A percentile compares a stretch with the other conserved stretches of the same genome.
These are phyloP conservation scores for Scaptomyza hsui DNA, from an alignment of 1,140 invertebrate genomes.

Conservation along the genomic window DNA sequence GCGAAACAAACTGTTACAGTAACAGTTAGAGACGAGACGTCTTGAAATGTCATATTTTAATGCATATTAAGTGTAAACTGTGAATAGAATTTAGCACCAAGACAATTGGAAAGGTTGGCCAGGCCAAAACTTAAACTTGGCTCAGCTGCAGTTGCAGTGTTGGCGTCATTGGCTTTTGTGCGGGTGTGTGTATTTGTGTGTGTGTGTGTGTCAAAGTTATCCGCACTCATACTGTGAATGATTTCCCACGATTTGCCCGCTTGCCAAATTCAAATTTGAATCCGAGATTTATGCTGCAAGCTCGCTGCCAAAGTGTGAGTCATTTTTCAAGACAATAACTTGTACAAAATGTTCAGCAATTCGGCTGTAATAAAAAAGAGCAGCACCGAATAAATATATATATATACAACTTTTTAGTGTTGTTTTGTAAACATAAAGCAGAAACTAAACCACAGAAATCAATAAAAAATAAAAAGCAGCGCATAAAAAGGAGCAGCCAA, in stretches of 20 bases:
- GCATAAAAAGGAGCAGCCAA: slow-evolving; percentile 60
- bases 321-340: slow-evolving; percentile 78
- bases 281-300: slow-evolving; percentile 6
- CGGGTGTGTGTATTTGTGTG: slow-evolving; percentile 55
- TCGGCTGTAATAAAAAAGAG: slow-evolving; percentile 47
- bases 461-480: slow-evolving; percentile 79
- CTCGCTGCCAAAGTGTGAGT: slow-evolving; percentile 43
- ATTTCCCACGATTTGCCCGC: slow-evolving; percentile 76
- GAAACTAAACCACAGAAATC: slow-evolving; percentile 78
- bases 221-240: slow-evolving; percentile 47
- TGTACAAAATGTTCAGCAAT: slow-evolving; percentile 53
- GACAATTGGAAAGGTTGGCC: slow-evolving; percentile 67
- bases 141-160: slow-evolving; percentile 46
- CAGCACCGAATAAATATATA: slow-evolving; percentile 45
- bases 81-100: slow-evolving; percentile 70
- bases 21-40: slow-evolving; percentile 25
- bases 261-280: slow-evolving; percentile 37
- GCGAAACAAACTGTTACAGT: slow-evolving; percentile 3
- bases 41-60: slow-evolving; percentile 65
- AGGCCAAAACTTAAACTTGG: slow-evolving; percentile 14
- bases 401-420: slow-evolving; percentile 24
- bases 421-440: slow-evolving; percentile 36
- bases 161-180: slow-evolving; percentile 47
- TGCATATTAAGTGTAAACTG: slow-evolving; percentile 68
- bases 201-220: slow-evolving; percentile 68